Percentiles rank a stretch among this genome's conserved stretches.
Evolutionary conservation across 2,113 vertebrate genomes (phyloP).

Genomic region (Porphyrio hochstetteri): DNA sequence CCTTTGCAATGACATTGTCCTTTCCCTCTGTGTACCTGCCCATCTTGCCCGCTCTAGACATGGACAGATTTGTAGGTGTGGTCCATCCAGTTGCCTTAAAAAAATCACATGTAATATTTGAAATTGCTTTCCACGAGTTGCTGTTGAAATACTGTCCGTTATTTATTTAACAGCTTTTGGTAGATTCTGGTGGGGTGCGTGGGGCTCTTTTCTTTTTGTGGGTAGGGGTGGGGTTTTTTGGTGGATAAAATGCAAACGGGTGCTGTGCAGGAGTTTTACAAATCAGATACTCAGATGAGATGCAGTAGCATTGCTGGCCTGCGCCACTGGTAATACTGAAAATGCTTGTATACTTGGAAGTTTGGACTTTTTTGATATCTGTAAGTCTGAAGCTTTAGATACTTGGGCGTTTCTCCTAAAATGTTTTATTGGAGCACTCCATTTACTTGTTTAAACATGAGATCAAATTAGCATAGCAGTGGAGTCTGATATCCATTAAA

Average conservation of each 20-base stretch:
- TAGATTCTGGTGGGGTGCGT: not conserved
- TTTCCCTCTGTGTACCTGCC: not conserved
- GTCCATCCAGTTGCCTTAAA: not conserved
- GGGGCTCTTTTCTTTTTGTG: not conserved
- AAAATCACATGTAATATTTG: not conserved
- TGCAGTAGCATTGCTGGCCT: not conserved
- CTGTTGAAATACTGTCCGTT: not conserved
- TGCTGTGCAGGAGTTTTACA: not conserved
- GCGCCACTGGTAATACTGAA: not conserved
- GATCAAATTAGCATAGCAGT: not conserved
- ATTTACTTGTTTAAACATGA: not conserved
- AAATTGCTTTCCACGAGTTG: not conserved
- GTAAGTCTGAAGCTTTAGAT: not conserved
- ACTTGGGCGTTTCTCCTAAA: not conserved
- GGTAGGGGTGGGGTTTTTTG: not conserved
- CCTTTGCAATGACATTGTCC: not conserved
- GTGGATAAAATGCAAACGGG: not conserved
- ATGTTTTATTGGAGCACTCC: not conserved
- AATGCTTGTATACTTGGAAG: not conserved
- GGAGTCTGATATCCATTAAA: not conserved
- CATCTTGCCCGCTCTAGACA: not conserved
- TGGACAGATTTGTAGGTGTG: not conserved
- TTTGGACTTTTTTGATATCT: not conserved
- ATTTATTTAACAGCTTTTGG: not conserved
- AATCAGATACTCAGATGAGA: not conserved